Conservation (phyloP, 1,140 invertebrate species). For the Aleiodes sp. region DNA sequence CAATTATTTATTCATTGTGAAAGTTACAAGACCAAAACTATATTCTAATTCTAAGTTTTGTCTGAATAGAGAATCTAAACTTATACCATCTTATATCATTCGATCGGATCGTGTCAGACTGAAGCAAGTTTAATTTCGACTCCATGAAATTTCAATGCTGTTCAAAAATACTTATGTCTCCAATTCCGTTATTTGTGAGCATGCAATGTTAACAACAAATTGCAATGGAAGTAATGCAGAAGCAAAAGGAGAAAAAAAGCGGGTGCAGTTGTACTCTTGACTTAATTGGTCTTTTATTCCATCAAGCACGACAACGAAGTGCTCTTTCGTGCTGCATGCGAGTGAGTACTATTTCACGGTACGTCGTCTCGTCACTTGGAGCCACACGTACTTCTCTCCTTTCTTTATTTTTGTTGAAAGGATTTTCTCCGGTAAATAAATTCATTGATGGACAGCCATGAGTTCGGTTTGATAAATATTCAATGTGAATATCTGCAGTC, state of each 20-base stretch:
- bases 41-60: no score
- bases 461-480: no score
- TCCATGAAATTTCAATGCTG: no score
- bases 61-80: no score
- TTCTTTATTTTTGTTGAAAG: not conserved
- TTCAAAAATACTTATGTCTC: no score
- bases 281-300: slow-evolving; percentile 32
- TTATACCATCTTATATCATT: not conserved
- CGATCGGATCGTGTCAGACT: not conserved
- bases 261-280: no score
- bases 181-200: not conserved
- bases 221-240: not conserved
- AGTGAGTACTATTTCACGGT: slow-evolving; percentile 33
- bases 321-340: slow-evolving; percentile 26
- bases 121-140: no score
- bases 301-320: slow-evolving; percentile 28
- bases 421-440: not conserved
- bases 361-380: slow-evolving; percentile 27
- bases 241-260: not conserved
- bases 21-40: no score
- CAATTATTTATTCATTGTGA: no score
- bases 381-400: not conserved
- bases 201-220: not conserved
- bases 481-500: no score
- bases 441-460: no score